Percentiles rank a stretch among this genome's conserved stretches.
Evolutionary conservation across 2,113 vertebrate species (phyloP).

Genomic region (Cololabis saira): DNA sequence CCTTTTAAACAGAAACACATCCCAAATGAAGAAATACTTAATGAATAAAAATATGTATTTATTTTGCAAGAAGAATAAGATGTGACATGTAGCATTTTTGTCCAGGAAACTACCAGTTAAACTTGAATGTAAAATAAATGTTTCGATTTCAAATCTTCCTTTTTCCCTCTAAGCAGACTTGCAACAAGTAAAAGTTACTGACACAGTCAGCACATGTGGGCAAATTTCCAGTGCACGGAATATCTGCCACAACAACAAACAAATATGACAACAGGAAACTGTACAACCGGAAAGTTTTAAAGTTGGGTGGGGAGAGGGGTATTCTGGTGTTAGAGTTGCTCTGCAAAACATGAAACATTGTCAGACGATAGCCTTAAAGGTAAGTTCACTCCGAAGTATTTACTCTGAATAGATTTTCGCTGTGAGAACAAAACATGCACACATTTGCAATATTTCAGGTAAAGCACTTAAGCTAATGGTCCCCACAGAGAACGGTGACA

Average conservation of each 20-base stretch:
- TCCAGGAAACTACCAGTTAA: constrained; percentile 12
- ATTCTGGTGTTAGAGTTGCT: no score
- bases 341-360: constrained; percentile 10
- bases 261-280: neutral
- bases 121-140: constrained; percentile 25
- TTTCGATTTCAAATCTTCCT: constrained; percentile 27
- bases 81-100: neutral
- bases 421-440: neutral
- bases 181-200: constrained; percentile 53
- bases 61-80: neutral
- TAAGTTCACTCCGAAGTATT: constrained; percentile 15
- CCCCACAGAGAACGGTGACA: constrained; percentile 57
- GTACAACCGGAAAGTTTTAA: constrained; percentile 8
- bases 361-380: constrained; percentile 1
- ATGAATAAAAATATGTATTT: no score
- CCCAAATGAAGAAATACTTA: neutral
- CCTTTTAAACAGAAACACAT: constrained; percentile 13
- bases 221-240: constrained; percentile 7
- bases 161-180: constrained; percentile 30
- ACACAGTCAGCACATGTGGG: constrained; percentile 8
- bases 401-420: constrained; percentile 9
- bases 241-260: neutral
- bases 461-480: constrained; percentile 43
- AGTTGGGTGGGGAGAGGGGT: constrained; percentile 11
- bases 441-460: constrained; percentile 9